phyloP scores from a whole-genome alignment of 1,140 invertebrate genomes.

The Argopecten irradians region DNA sequence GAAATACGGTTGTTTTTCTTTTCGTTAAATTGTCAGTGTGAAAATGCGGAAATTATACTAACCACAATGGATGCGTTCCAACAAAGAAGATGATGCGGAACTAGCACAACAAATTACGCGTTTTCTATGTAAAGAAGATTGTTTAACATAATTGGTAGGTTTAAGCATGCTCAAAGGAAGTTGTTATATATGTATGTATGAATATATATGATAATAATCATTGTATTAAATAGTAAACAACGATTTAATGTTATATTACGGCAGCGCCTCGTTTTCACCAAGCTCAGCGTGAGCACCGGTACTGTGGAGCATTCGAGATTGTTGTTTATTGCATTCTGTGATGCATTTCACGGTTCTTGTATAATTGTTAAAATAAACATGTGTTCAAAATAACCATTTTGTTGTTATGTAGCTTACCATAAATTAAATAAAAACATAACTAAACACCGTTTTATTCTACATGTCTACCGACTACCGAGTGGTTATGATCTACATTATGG shows the following conservation, averaged over 20 bases:
- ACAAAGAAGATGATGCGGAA: constrained; percentile 1
- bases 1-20: no score
- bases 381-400: no score
- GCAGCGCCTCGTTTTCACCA: constrained; percentile 3
- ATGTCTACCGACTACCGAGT: no score
- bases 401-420: no score
- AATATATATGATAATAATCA: neutral
- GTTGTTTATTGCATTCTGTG: neutral
- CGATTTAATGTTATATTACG: neutral
- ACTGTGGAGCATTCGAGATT: neutral
- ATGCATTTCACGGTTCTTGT: no score
- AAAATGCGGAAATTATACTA: neutral
- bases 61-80: constrained; percentile 20
- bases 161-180: neutral
- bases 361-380: no score
- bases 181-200: neutral
- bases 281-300: neutral
- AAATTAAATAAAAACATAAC: no score
- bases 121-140: neutral
- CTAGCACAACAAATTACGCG: neutral
- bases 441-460: no score
- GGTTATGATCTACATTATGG: no score
- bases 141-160: neutral
- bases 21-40: neutral
- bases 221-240: neutral